Percentiles rank a stretch among this genome's conserved stretches.
Conservation (phyloP, 2,888 invertebrate species). For the Lepidocyrtoides sp. region DNA sequence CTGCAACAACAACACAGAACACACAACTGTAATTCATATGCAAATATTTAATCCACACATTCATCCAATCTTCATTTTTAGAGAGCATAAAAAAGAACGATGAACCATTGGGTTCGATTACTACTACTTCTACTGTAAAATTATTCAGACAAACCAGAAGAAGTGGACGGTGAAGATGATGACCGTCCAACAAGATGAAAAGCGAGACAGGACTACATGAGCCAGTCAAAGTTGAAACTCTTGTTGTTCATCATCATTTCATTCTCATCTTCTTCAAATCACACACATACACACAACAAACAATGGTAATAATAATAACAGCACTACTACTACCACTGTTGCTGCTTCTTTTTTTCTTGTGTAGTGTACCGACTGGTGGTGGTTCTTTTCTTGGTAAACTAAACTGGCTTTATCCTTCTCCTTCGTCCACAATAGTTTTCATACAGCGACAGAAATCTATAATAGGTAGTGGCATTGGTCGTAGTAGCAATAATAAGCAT, state of each 20-base stretch:
- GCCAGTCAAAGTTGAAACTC: constrained; percentile 77
- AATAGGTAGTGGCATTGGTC: not conserved
- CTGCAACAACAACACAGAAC: constrained; percentile 54
- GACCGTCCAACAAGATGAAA: constrained; percentile 60
- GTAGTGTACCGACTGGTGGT: not conserved
- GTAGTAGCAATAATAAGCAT: not conserved
- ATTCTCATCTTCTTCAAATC: constrained; percentile 47
- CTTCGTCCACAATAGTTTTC: constrained; percentile 7
- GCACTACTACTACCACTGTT: constrained; percentile 20
- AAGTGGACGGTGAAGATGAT: constrained; percentile 19
- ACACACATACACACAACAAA: constrained; percentile 48
- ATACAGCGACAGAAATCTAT: constrained; percentile 48
- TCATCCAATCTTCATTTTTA: constrained; percentile 52
- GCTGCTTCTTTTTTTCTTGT: not conserved
- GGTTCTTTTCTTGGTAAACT: constrained; percentile 35
- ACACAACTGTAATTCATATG: constrained; percentile 76
- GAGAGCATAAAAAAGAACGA: constrained; percentile 58
- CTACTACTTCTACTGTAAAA: constrained; percentile 55
- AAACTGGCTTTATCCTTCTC: constrained; percentile 32
- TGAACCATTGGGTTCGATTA: constrained; percentile 74
- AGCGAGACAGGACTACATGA: constrained; percentile 51
- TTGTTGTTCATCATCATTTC: constrained; percentile 70
- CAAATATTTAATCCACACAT: constrained; percentile 75
- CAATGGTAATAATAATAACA: constrained; percentile 66
- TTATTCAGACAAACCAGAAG: constrained; percentile 69